Evolutionary conservation across 2,113 vertebrate genomes (phyloP).

Genomic region (Chrysemys picta): DNA sequence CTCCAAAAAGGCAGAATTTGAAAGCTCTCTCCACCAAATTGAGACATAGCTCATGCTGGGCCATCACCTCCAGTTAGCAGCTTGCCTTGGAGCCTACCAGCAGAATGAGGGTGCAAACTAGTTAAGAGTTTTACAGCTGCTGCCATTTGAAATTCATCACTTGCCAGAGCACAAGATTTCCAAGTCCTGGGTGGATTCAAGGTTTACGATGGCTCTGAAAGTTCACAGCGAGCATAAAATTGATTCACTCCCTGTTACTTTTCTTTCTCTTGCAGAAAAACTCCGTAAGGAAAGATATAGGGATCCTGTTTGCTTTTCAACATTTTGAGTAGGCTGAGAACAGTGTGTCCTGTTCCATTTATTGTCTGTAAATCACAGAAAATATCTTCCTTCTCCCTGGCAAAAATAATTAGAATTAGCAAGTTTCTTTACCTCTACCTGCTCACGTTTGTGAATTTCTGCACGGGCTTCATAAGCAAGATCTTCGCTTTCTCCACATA

Average conservation of each 20-base stretch:
- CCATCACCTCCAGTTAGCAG: background rate
- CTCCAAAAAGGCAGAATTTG: background rate
- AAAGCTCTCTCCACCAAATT: background rate
- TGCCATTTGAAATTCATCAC: background rate
- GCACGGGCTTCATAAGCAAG: background rate
- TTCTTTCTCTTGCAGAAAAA: background rate
- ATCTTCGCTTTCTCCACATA: accelerated
- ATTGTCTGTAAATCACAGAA: background rate
- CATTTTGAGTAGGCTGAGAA: background rate
- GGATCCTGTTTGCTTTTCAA: background rate
- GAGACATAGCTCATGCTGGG: background rate
- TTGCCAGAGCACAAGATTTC: background rate
- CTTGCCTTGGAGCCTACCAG: background rate
- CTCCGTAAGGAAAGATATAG: accelerated
- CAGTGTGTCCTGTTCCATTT: background rate
- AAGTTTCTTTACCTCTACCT: background rate
- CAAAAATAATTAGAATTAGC: background rate
- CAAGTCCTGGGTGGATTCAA: background rate
- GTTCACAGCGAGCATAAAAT: background rate
- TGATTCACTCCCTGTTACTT: background rate
- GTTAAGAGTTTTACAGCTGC: background rate
- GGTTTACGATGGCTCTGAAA: background rate
- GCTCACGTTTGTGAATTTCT: background rate
- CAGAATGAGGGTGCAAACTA: background rate
- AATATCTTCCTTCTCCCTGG: background rate